A percentile compares a stretch with the other conserved stretches of the same genome.
phyloP scores from a whole-genome alignment of 2,888 invertebrate genomes.

The Gerris lacustris region DNA sequence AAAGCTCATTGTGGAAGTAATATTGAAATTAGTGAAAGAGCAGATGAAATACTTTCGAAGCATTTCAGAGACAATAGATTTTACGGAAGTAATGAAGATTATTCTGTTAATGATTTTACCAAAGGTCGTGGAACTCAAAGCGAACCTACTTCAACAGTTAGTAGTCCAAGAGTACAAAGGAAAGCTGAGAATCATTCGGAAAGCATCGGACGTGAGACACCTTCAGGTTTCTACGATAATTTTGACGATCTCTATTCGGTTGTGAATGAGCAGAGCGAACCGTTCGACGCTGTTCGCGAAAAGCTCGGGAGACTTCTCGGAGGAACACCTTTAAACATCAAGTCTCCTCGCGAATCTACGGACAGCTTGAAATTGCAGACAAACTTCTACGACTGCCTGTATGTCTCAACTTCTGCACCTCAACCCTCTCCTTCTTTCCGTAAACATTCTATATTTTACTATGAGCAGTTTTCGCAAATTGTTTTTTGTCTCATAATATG shows the following conservation, averaged over 20 bases:
- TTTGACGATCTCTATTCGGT: slow-evolving; percentile 3
- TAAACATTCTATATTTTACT: background rate
- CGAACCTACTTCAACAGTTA: background rate
- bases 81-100: too few relatives aligned
- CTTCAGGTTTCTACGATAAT: slow-evolving; percentile 23
- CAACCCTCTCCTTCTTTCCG: background rate
- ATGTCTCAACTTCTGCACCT: background rate
- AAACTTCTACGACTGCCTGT: background rate
- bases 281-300: slow-evolving; percentile 16
- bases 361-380: background rate
- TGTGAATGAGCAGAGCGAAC: slow-evolving; percentile 2
- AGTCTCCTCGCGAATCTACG: background rate
- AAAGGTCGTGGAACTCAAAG: background rate
- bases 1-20: background rate
- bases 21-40: background rate
- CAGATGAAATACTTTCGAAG: background rate
- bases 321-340: slow-evolving; percentile 4
- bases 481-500: too few relatives aligned
- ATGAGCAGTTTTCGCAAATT: too few relatives aligned
- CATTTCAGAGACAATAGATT: background rate
- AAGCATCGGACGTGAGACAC: slow-evolving; percentile 11
- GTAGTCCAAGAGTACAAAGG: background rate
- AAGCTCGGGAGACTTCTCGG: slow-evolving; percentile 17
- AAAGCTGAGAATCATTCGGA: background rate
- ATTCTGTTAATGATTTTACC: too few relatives aligned